phyloP scores from a whole-genome alignment of 2,113 vertebrate species.

The Triplophysa rosa region DNA sequence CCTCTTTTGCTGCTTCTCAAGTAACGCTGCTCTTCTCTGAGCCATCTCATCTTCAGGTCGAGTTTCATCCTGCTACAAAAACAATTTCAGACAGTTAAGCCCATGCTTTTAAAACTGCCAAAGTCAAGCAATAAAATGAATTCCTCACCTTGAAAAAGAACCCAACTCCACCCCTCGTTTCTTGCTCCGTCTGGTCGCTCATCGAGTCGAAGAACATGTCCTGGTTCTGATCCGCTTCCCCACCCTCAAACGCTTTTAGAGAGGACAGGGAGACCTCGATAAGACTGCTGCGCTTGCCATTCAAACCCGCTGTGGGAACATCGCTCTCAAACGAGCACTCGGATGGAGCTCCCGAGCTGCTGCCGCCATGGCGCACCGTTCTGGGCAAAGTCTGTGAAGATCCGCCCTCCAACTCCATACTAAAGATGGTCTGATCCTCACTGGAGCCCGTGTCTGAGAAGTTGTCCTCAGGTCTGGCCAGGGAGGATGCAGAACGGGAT shows the following conservation, averaged over 20 bases:
- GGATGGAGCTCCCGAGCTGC: conserved; percentile 75
- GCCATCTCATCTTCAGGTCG: conserved; percentile 87
- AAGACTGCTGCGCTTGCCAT: conserved; percentile 77
- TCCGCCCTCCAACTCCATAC: conserved; percentile 70
- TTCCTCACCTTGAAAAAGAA: conserved; percentile 83
- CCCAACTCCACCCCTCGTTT: conserved; percentile 74
- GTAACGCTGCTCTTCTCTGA: conserved; percentile 79
- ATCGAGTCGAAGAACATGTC: conserved; percentile 74
- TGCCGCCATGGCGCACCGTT: conserved; percentile 62
- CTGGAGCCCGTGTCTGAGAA: conserved; percentile 68
- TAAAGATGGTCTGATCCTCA: conserved; percentile 70
- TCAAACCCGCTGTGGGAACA: conserved; percentile 58
- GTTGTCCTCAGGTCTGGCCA: conserved; percentile 43
- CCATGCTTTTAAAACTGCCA: not conserved
- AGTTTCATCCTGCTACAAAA: conserved; percentile 72
- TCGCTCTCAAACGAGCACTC: conserved; percentile 83
- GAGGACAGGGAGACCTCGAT: conserved; percentile 84
- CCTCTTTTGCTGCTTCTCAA: conserved; percentile 87
- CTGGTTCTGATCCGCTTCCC: conserved; percentile 68
- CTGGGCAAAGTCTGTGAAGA: conserved; percentile 38
- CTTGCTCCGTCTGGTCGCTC: conserved; percentile 75
- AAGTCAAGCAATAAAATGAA: not conserved
- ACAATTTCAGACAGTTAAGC: conserved; percentile 8
- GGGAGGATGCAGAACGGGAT: conserved; percentile 53
- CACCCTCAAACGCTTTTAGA: conserved; percentile 67